Conservation (phyloP, 2,888 invertebrate genomes). For the Ophioninae sp. region DNA sequence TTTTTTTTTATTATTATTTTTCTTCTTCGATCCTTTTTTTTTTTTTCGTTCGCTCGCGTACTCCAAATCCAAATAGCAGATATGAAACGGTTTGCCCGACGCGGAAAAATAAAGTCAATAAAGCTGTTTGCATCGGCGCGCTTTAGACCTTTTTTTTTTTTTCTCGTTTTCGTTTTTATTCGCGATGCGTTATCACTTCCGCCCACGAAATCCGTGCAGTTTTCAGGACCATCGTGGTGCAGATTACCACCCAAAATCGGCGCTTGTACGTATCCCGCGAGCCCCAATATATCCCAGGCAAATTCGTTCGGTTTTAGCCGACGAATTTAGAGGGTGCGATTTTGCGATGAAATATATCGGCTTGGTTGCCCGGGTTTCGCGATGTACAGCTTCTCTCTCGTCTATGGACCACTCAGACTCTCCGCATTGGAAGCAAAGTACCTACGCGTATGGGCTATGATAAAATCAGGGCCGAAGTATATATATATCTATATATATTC, state of each 20-base stretch:
- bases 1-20: neutral
- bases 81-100: constrained; percentile 21
- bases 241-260: neutral
- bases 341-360: constrained; percentile 1
- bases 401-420: neutral
- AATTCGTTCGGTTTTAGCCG: constrained; percentile 18
- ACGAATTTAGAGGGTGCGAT: constrained; percentile 7
- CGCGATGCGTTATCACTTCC: constrained; percentile 3
- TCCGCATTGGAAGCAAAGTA: neutral
- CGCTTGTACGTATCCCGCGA: neutral
- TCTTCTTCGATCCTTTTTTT: neutral
- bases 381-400: neutral
- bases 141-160: constrained; percentile 14
- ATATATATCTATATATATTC: too few relatives aligned
- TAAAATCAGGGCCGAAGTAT: neutral
- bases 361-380: neutral
- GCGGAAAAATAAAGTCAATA: constrained; percentile 26
- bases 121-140: constrained; percentile 12
- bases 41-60: neutral
- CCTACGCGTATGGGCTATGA: neutral
- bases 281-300: neutral
- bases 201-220: constrained; percentile 16
- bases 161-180: too few relatives aligned
- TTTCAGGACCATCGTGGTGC: constrained; percentile 1
- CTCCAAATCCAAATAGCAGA: constrained; percentile 24